Base-by-base conservation (phyloP, 2,797 vertebrate species). In the Pangasius mekongensis region DNA sequence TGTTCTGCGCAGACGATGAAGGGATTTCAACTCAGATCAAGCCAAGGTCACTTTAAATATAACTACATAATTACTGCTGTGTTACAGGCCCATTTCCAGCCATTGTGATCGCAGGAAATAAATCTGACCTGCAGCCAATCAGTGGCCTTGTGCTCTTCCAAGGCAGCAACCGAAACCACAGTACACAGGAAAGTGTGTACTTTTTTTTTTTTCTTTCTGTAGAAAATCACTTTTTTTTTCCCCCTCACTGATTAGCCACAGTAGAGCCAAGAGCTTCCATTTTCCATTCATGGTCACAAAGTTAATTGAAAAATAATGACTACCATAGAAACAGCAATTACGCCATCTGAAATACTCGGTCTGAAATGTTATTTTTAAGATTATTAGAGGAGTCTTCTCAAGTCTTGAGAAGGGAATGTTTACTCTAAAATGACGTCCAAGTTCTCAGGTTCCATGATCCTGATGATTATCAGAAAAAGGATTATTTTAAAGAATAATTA, bases 81-180 rank as follows among this genome's bases (percentile, higher is more conserved):
- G 36, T 85, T 85, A 74, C 82, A 11, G 58, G 10, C 39, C 11
- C 52, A 80, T 90, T 87, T 86, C 52, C 86, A 85, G 80, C 24
- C 52, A 83, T 80, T 89, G 83, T 83, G 64, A 74, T 30, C 22
- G 22, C 69, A 90, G 60, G 86, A 73, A 85, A 86, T 43, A 78
- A 83, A 84, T 10, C 18, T 71, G 76, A 85, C 86, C 80, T 27
- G 16, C 33, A 58, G 22, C 73, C 47, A 84, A 66, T 86, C 76
- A 24, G 66, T 66, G 49, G 33, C 24, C 27, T 62, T 83, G 85
- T 20, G 52, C 60, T 71, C 49, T 30, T 88, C 20, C 8, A 33
- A 83, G 33, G 43, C 56, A 81, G 24, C 27, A 3, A 39, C 82
- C 6, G 7, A 71, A 85, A 77, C 66, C 69, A n/a, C 0, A 52